Evolutionary conservation across 2,888 invertebrate species (phyloP).

Genomic region (Drosophila melanocephala): DNA sequence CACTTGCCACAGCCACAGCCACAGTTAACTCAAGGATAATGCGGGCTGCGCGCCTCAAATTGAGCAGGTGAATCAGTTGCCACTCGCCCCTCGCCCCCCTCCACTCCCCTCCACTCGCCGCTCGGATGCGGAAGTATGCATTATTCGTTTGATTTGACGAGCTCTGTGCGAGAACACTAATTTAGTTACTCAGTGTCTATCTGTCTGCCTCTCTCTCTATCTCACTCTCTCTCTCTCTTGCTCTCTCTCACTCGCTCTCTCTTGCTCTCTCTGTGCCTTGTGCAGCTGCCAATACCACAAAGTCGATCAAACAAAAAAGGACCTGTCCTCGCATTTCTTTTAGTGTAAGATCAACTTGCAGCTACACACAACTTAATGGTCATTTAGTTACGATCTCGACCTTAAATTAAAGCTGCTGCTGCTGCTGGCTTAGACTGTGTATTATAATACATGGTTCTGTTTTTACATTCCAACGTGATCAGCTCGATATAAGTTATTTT

Average conservation of each 20-base stretch:
- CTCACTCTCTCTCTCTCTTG: neutral
- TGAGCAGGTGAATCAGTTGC: slow-evolving; percentile 75
- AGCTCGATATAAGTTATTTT: neutral
- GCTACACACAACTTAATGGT: neutral
- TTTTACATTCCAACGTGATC: neutral
- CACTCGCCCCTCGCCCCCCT: neutral
- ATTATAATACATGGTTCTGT: neutral
- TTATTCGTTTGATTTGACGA: slow-evolving; percentile 68
- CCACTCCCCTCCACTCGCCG: neutral
- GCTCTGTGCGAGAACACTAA: neutral
- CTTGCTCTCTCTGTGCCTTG: slow-evolving; percentile 1
- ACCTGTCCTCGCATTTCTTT: neutral
- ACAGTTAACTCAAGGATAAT: slow-evolving; percentile 60
- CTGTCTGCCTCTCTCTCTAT: neutral
- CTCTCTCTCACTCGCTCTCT: neutral
- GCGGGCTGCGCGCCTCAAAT: slow-evolving; percentile 67
- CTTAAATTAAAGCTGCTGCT: neutral
- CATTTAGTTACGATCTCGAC: neutral
- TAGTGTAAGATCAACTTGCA: neutral
- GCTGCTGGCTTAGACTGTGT: neutral
- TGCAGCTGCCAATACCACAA: slow-evolving; percentile 45
- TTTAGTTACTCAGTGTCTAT: neutral
- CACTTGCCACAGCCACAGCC: slow-evolving; percentile 16
- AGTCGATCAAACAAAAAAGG: slow-evolving; percentile 18
- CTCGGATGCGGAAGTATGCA: slow-evolving; percentile 76